Evolutionary conservation across 2,113 vertebrate genomes (phyloP).

Genomic region (Pantherophis guttatus): DNA sequence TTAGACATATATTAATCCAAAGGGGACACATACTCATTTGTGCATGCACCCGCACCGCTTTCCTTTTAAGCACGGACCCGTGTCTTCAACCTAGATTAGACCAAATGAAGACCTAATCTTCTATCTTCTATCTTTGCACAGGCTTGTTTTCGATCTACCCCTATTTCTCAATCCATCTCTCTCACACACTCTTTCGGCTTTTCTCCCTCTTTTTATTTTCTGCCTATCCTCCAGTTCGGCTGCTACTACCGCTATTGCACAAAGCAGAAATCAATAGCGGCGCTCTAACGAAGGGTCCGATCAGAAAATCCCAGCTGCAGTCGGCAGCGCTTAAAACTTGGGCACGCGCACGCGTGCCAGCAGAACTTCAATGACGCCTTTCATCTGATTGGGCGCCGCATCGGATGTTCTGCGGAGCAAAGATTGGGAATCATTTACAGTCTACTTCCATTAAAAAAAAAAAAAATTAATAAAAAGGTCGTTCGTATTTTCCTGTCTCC

Average conservation of each 20-base stretch:
- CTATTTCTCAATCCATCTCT: not conserved
- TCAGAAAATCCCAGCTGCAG: conserved; percentile 60
- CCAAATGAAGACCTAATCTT: too few species aligned
- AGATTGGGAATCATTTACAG: conserved; percentile 69
- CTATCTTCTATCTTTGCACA: not conserved
- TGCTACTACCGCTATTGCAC: conserved; percentile 23
- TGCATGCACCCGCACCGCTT: not conserved
- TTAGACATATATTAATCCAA: not conserved
- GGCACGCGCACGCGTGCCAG: conserved; percentile 19
- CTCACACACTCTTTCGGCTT: not conserved
- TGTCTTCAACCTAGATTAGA: not conserved
- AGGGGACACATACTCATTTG: not conserved
- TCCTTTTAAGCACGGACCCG: not conserved
- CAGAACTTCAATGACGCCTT: conserved; percentile 69
- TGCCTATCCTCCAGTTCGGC: conserved; percentile 5
- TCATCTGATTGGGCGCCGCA: conserved; percentile 77
- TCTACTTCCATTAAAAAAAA: conserved; percentile 2
- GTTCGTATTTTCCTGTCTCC: conserved; percentile 57
- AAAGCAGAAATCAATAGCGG: conserved; percentile 74
- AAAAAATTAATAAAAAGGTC: conserved; percentile 43
- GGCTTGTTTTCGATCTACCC: not conserved
- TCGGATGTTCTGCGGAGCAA: conserved; percentile 83
- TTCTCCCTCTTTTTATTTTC: not conserved
- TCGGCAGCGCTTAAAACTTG: conserved; percentile 41
- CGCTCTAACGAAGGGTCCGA: conserved; percentile 71